phyloP scores from a whole-genome alignment of 2,888 invertebrate species.

The Thumatha senex region DNA sequence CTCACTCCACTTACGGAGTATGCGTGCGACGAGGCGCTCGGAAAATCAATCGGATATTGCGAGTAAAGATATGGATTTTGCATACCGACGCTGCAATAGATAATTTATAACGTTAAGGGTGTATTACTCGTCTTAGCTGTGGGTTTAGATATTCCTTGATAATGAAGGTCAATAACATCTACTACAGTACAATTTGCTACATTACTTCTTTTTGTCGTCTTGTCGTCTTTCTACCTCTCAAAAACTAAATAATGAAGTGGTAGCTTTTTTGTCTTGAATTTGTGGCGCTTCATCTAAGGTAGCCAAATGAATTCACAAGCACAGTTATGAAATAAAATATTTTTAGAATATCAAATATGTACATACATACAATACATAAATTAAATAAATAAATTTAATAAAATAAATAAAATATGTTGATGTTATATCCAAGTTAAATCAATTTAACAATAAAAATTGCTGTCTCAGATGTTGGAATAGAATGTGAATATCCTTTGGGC shows the following conservation, averaged over 20 bases:
- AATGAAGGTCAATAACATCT: neutral
- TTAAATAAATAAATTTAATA: too few species aligned
- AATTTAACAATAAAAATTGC: too few species aligned
- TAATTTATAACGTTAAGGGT: conserved; percentile 50
- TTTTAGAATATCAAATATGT: too few species aligned
- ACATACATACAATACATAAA: too few species aligned
- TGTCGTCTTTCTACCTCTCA: neutral
- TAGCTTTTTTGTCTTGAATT: neutral
- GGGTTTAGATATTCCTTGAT: neutral
- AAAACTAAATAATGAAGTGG: neutral
- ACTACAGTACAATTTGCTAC: neutral
- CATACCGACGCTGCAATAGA: conserved; percentile 79
- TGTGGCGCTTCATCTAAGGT: neutral
- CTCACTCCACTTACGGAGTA: conserved; percentile 80
- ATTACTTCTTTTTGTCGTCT: neutral
- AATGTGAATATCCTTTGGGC: neutral
- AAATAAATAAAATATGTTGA: too few species aligned
- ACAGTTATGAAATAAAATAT: too few species aligned
- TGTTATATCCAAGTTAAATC: too few species aligned
- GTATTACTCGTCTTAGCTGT: conserved; percentile 10
- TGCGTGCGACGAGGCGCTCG: conserved; percentile 80
- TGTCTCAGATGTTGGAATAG: too few species aligned
- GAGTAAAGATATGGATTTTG: conserved; percentile 80
- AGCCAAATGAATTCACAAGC: too few species aligned
- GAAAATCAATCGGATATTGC: conserved; percentile 82